These are phyloP conservation scores for Muscicapa striata DNA, from an alignment of 2,797 vertebrate species.

Conservation along the genomic window DNA sequence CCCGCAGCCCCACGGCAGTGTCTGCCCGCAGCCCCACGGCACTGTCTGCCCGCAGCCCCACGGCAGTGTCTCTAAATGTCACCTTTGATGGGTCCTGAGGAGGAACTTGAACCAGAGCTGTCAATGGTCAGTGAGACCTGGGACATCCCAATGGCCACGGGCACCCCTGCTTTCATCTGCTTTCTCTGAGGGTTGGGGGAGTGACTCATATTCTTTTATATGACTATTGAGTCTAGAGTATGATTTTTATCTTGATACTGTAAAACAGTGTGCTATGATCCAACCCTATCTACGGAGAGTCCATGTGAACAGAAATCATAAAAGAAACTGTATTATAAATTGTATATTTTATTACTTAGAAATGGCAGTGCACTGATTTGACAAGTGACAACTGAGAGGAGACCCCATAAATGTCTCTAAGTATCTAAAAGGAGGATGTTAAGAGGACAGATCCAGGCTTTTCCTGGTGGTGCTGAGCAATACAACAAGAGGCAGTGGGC, in stretches of 20 bases:
- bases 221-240: background rate
- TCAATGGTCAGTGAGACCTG: background rate
- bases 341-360: background rate
- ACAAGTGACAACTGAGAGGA: background rate
- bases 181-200: background rate
- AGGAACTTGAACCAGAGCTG: background rate
- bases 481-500: background rate
- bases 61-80: too few species aligned
- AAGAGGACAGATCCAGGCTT: background rate
- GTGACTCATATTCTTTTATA: rapidly evolving
- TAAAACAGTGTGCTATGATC: background rate
- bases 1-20: too few species aligned
- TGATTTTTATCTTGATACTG: background rate
- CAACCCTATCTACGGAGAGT: rapidly evolving
- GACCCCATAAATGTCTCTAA: background rate
- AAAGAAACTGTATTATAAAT: background rate
- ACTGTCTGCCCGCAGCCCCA: too few species aligned
- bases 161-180: rapidly evolving
- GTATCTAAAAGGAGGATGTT: background rate
- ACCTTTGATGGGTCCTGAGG: too few species aligned
- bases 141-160: rapidly evolving
- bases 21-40: too few species aligned
- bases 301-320: background rate
- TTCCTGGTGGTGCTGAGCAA: background rate
- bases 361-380: background rate